A percentile compares a stretch with the other conserved stretches of the same genome.
These are phyloP conservation scores for Chaenogobius annularis DNA, from an alignment of 2,113 vertebrate species.

Conservation along the genomic window DNA sequence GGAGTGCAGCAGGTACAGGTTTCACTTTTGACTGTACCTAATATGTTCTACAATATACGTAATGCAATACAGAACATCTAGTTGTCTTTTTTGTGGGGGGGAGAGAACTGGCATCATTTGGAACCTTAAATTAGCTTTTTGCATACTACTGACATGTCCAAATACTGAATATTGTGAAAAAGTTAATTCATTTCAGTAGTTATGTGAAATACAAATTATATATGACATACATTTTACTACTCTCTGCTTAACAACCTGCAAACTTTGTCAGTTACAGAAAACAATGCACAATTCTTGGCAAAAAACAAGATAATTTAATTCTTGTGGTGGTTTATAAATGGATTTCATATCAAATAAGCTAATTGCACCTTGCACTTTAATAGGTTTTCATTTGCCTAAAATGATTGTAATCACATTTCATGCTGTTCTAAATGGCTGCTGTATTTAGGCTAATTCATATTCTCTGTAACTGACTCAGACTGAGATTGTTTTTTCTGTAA, in stretches of 20 bases:
- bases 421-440: conserved; percentile 1
- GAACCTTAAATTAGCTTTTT: too few relatives aligned
- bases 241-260: too few relatives aligned
- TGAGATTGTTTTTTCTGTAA: neutral
- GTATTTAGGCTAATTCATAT: neutral
- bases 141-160: too few relatives aligned
- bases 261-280: too few relatives aligned
- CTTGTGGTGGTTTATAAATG: neutral
- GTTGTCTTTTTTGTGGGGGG: too few relatives aligned
- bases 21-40: neutral
- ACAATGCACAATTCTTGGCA: neutral
- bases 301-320: neutral
- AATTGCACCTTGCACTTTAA: neutral
- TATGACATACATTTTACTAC: too few relatives aligned
- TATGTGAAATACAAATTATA: too few relatives aligned
- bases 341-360: neutral
- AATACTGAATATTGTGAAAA: too few relatives aligned
- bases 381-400: neutral
- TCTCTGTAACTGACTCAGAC: neutral
- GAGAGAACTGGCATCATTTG: too few relatives aligned
- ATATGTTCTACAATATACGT: neutral
- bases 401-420: conserved; percentile 1
- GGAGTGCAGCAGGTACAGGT: conserved; percentile 85
- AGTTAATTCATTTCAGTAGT: too few relatives aligned
- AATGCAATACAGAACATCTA: neutral